These are phyloP conservation scores for Xylota segnis DNA, from an alignment of 2,888 invertebrate species.

Conservation along the genomic window DNA sequence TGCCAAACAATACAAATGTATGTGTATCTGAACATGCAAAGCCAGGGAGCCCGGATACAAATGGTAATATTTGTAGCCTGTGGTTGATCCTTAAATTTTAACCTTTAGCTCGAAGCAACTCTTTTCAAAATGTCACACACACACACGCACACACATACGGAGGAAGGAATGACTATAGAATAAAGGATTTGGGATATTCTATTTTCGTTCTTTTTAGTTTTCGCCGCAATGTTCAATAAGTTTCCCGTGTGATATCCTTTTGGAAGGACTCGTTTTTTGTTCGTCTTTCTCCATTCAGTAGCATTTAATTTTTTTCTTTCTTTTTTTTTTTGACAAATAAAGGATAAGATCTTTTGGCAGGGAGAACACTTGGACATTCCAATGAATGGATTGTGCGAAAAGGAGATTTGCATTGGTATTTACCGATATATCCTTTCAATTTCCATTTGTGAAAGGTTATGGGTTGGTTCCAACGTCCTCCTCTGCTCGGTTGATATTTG, in stretches of 20 bases:
- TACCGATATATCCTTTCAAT: slow-evolving; percentile 63
- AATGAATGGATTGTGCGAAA: slow-evolving; percentile 55
- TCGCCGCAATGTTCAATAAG: slow-evolving; percentile 73
- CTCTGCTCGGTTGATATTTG: slow-evolving; percentile 19
- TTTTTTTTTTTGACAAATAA: slow-evolving; percentile 55
- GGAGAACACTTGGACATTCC: slow-evolving; percentile 54
- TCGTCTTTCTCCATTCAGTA: slow-evolving; percentile 38
- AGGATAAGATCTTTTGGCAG: slow-evolving; percentile 62
- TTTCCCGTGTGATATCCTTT: slow-evolving; percentile 72
- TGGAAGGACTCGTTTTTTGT: slow-evolving; percentile 47
- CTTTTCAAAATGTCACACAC: slow-evolving; percentile 52
- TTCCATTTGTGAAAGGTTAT: slow-evolving; percentile 42
- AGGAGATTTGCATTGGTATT: slow-evolving; percentile 67
- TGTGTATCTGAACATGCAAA: neutral
- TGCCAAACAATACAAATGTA: slow-evolving; percentile 57
- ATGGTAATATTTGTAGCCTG: slow-evolving; percentile 31
- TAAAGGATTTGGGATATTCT: slow-evolving; percentile 62
- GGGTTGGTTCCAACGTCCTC: slow-evolving; percentile 13
- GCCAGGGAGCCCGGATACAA: slow-evolving; percentile 7
- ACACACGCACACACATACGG: slow-evolving; percentile 13
- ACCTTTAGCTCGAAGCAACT: slow-evolving; percentile 46
- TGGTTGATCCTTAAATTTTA: slow-evolving; percentile 53
- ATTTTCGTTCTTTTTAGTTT: slow-evolving; percentile 22
- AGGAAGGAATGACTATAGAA: slow-evolving; percentile 44
- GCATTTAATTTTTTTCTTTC: slow-evolving; percentile 58